Base-by-base conservation (phyloP, 2,113 vertebrate genomes). In the Peromyscus polionotus region DNA sequence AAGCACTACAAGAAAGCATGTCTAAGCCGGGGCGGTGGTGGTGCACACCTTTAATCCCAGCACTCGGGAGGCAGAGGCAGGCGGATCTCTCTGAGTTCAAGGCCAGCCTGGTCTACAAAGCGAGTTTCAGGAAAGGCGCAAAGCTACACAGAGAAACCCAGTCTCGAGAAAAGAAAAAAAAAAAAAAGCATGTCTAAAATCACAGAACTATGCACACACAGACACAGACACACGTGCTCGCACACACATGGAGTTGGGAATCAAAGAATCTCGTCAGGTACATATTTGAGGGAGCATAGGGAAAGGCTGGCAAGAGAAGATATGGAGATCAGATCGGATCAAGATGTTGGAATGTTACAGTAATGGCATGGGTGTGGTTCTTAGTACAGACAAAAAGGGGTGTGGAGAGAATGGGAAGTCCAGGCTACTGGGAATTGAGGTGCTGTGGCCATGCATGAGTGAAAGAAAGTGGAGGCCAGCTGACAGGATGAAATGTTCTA, bases 1-100 rank as follows among this genome's bases (percentile, higher is more conserved):
- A 98, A 99, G 98, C 98, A 96, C 98, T 98, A 98, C 97, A 98
- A 98, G 96, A 98, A 99, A 98, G 98, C 98, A 98, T 97, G 98
- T 98, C 98, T 98, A 98, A 98, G 42, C 42, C 42, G 3, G 42
- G 42, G 42, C 42, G 42, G 42, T 42, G 42, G 42, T 42, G 42
- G 42, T 3, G 3, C 42, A 42, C 42, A 4, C 42, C 42, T 42
- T 42, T 42, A 42, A 42, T 42, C 42, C 42, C 42, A 42, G 42
- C 42, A 42, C 42, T 42, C 42, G 42, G 42, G 42, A 42, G 42
- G 42, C 42, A 42, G 42, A 42, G 42, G 3, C 42, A 42, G 42
- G 42, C 42, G 4, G 42, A 42, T 42, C 42, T 42, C 42, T 42
- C 42, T 42, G 42, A 42, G 42, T 42, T 42, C 42, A 42, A 42